Evolutionary conservation across 2,797 vertebrate genomes (phyloP).

Genomic region (Lagorchestes hirsutus): DNA sequence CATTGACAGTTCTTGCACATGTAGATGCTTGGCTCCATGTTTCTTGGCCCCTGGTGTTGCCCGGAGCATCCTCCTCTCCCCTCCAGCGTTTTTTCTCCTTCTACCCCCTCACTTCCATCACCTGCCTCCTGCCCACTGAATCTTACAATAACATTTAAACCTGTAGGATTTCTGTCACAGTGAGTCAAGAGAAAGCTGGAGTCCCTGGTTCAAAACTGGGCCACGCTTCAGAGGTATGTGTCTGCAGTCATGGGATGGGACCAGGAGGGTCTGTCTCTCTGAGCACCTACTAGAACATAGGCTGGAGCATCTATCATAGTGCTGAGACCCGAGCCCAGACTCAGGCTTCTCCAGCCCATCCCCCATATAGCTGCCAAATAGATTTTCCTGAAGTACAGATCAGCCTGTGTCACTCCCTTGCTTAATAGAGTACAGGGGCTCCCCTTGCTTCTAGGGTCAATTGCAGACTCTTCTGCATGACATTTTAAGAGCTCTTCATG

Average conservation of each 20-base stretch:
- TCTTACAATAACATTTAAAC: not conserved
- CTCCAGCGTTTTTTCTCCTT: not conserved
- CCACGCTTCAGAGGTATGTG: slow-evolving; percentile 82
- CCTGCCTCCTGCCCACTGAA: not conserved
- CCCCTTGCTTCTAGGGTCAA: not conserved
- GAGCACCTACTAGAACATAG: slow-evolving; percentile 87
- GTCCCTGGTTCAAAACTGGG: slow-evolving; percentile 84
- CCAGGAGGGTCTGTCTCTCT: slow-evolving; percentile 75
- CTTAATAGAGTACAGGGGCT: not conserved
- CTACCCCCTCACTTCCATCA: not conserved
- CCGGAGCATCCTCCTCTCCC: not conserved
- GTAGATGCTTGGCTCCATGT: not conserved
- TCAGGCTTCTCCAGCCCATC: not conserved
- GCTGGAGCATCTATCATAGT: slow-evolving; percentile 75
- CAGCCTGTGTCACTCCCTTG: not conserved
- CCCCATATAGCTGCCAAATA: not conserved
- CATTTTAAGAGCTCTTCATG: not conserved
- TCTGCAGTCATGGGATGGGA: slow-evolving; percentile 82
- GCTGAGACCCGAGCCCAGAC: not conserved
- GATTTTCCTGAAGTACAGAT: not conserved
- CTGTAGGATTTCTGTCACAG: slow-evolving; percentile 69
- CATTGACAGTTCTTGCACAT: not conserved
- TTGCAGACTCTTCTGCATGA: not conserved
- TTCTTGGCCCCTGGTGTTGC: not conserved
- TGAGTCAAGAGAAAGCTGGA: slow-evolving; percentile 83